Evolutionary conservation across 2,113 vertebrate genomes (phyloP).

Genomic region (Ophiodon elongatus): DNA sequence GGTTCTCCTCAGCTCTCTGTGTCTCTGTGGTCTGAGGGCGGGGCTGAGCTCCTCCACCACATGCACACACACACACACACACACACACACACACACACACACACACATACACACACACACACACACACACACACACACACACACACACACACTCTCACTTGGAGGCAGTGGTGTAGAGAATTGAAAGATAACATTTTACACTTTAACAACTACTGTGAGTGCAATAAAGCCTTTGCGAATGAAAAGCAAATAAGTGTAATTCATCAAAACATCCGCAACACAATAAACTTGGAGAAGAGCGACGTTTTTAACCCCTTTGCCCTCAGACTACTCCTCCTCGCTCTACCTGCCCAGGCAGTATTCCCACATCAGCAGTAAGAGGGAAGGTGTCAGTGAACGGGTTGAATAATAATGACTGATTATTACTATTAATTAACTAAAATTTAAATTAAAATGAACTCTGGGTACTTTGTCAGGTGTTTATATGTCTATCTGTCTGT

Average conservation of each 20-base stretch:
- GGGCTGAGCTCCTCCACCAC: neutral
- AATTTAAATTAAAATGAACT: no score
- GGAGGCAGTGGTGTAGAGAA: neutral
- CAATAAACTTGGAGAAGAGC: neutral
- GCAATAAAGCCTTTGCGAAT: neutral
- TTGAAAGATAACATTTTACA: neutral
- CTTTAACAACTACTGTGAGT: neutral
- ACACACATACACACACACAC: neutral
- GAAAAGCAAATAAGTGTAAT: neutral
- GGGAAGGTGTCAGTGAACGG: neutral
- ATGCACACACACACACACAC: neutral
- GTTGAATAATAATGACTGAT: neutral
- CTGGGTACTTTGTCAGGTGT: neutral
- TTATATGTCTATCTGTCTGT: neutral
- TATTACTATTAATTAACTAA: no score
- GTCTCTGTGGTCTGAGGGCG: neutral
- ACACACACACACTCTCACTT: neutral
- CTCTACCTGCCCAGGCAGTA: neutral
- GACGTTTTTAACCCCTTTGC: neutral
- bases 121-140: neutral
- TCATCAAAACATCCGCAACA: neutral
- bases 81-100: constrained; percentile 6
- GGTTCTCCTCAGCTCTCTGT: neutral
- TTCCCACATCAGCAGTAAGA: neutral
- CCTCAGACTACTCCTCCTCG: neutral